phyloP scores from a whole-genome alignment of 2,797 vertebrate genomes.

The Tapirus indicus region DNA sequence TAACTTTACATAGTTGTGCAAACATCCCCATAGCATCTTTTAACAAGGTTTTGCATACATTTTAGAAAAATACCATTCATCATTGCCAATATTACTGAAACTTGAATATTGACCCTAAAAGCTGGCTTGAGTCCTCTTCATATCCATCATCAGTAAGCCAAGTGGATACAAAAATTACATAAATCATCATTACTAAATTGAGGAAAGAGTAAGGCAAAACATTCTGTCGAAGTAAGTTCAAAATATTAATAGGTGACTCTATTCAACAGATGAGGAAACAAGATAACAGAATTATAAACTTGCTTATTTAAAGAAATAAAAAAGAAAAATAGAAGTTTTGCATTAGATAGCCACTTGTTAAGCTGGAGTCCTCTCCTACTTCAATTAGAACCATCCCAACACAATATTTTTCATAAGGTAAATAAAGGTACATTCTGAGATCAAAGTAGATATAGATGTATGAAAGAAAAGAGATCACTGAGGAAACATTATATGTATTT shows the following conservation, averaged over 20 bases:
- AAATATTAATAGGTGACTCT: background rate
- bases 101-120: background rate
- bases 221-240: background rate
- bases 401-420: background rate
- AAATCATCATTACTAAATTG: background rate
- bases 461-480: background rate
- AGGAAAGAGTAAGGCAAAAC: background rate
- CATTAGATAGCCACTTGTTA: background rate
- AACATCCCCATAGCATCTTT: background rate
- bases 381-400: background rate
- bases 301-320: background rate
- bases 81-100: background rate
- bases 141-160: background rate
- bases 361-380: background rate
- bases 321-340: background rate
- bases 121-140: background rate
- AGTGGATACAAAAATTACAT: background rate
- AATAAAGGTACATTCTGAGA: background rate
- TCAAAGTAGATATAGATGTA: background rate
- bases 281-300: background rate
- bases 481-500: background rate
- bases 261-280: background rate
- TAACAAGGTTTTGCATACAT: background rate
- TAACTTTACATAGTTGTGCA: background rate
- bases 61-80: slow-evolving; percentile 8